Evolutionary conservation across 2,888 invertebrate genomes (phyloP).

Genomic region (Timandra comae): DNA sequence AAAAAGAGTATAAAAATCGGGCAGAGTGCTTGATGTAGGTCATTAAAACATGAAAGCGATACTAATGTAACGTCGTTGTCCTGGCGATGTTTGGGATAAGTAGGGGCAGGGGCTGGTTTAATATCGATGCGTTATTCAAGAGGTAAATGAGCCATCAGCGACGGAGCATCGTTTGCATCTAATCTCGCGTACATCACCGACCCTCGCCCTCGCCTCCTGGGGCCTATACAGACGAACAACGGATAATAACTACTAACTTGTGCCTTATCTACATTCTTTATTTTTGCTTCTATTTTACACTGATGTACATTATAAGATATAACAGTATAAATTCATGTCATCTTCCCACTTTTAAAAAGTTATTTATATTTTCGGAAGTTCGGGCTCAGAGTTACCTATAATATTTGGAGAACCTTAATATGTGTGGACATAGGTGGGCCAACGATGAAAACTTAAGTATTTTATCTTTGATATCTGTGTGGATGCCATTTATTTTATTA

Average conservation of each 20-base stretch:
- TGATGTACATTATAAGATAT: no score
- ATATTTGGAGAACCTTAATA: no score
- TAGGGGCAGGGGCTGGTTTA: slow-evolving; percentile 33
- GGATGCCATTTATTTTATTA: no score
- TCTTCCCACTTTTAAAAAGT: no score
- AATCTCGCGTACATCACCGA: slow-evolving; percentile 56
- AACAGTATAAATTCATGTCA: no score
- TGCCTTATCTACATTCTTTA: slow-evolving; percentile 7
- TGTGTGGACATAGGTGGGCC: no score
- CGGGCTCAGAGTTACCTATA: no score
- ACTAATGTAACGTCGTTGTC: slow-evolving; percentile 24
- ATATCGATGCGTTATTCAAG: slow-evolving; percentile 67
- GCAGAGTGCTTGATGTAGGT: no score
- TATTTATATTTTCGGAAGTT: no score
- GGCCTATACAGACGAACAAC: slow-evolving; percentile 36
- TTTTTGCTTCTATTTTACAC: slow-evolving; percentile 2
- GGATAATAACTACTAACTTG: slow-evolving; percentile 25
- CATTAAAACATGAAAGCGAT: slow-evolving; percentile 9
- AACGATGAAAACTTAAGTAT: no score
- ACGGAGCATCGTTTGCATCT: slow-evolving; percentile 67
- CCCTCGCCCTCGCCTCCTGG: slow-evolving; percentile 36
- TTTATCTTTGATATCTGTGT: no score
- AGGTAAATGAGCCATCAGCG: slow-evolving; percentile 71
- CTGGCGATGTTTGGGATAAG: slow-evolving; percentile 16
- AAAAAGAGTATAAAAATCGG: no score